Conservation (phyloP, 2,888 invertebrate genomes). For the Oxyteleia sp. region DNA sequence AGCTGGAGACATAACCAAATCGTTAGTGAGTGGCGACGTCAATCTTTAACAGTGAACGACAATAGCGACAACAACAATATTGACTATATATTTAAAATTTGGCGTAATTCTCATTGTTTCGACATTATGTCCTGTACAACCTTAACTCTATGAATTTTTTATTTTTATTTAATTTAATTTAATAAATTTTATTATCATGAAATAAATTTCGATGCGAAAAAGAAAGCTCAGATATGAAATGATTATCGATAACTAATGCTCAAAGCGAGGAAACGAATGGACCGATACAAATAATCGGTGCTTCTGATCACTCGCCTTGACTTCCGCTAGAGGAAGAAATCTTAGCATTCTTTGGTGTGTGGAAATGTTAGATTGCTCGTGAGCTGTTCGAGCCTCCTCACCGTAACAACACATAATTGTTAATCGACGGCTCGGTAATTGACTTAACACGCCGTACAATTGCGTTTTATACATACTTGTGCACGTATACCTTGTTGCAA, state of each 20-base stretch:
- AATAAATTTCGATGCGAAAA: background rate
- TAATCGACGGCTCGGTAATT: slow-evolving; percentile 71
- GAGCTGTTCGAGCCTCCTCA: slow-evolving; percentile 41
- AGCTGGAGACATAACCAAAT: too few species aligned
- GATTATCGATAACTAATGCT: slow-evolving; percentile 12
- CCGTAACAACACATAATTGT: slow-evolving; percentile 68
- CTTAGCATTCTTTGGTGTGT: slow-evolving; percentile 45
- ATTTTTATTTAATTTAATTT: too few species aligned
- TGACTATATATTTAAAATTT: too few species aligned
- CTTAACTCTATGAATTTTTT: too few species aligned
- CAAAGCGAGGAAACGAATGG: slow-evolving; percentile 15
- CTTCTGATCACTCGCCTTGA: slow-evolving; percentile 45
- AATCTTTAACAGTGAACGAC: too few species aligned
- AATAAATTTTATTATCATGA: background rate
- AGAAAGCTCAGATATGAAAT: background rate
- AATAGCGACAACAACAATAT: too few species aligned
- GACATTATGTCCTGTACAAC: too few species aligned
- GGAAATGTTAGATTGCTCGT: slow-evolving; percentile 55
- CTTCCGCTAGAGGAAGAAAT: slow-evolving; percentile 32
- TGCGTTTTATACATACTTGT: slow-evolving; percentile 38
- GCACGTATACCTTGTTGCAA: slow-evolving; percentile 44
- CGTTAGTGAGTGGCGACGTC: too few species aligned
- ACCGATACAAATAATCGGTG: slow-evolving; percentile 32
- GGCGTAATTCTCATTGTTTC: too few species aligned
- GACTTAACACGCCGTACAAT: slow-evolving; percentile 69